A percentile compares a stretch with the other conserved stretches of the same genome.
Evolutionary conservation across 2,888 invertebrate species (phyloP).

Genomic region (Ormyrus rosae): DNA sequence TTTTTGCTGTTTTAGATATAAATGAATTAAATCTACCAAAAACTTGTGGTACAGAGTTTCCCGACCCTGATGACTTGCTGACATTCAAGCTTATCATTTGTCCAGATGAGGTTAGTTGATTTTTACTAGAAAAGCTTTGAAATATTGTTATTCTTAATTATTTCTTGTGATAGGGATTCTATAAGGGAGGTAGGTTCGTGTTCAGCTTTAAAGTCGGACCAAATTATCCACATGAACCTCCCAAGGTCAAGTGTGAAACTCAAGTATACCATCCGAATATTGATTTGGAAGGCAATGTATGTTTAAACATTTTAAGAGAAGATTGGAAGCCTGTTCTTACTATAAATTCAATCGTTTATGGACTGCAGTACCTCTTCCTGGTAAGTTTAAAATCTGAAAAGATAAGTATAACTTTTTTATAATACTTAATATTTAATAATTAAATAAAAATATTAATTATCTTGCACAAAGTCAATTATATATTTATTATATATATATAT

Average conservation of each 20-base stretch:
- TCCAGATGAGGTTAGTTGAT: constrained; percentile 88
- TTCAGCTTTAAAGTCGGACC: constrained; percentile 99
- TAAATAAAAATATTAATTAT: background rate
- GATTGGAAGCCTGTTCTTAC: constrained; percentile 99
- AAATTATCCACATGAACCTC: constrained; percentile 98
- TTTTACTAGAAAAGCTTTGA: constrained; percentile 1
- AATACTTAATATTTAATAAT: background rate
- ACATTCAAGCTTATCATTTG: constrained; percentile 97
- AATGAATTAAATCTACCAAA: constrained; percentile 98
- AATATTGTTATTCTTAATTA: background rate
- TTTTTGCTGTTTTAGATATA: constrained; percentile 84
- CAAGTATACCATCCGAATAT: constrained; percentile 99
- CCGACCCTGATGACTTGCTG: constrained; percentile 96
- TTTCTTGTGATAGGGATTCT: constrained; percentile 84
- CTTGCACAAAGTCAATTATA: background rate
- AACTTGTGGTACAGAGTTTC: constrained; percentile 96
- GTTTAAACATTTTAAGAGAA: constrained; percentile 96
- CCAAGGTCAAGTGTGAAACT: constrained; percentile 98
- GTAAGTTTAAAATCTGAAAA: constrained; percentile 76
- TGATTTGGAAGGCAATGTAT: constrained; percentile 98
- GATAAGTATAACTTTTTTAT: too few relatives aligned
- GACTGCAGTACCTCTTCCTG: constrained; percentile 97
- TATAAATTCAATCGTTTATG: constrained; percentile 98
- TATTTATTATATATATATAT: background rate
- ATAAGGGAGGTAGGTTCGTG: constrained; percentile 93